Conservation (phyloP, 2,797 vertebrate genomes). For the Sebastes minor region DNA sequence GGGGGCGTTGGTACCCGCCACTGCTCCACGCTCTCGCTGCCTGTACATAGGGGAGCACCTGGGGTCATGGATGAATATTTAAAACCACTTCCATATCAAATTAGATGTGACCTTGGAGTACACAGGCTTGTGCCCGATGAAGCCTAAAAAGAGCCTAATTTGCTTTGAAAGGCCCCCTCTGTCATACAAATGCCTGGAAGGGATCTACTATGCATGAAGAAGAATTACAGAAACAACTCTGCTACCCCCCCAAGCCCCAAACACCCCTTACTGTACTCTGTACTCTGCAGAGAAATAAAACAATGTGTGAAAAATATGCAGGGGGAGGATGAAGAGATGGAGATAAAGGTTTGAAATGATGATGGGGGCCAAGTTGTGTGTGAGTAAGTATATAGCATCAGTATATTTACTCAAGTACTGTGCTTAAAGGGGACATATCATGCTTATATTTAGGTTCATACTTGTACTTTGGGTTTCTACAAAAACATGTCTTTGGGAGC, state of each 20-base stretch:
- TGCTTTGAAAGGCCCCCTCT: conserved; percentile 45
- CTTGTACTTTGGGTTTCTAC: too few species aligned
- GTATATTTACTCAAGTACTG: not conserved
- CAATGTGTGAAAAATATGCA: not conserved
- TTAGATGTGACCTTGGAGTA: conserved; percentile 77
- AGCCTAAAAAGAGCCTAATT: conserved; percentile 66
- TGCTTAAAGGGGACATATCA: not conserved
- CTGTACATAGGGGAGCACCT: conserved; percentile 59
- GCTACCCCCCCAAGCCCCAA: not conserved
- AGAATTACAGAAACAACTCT: conserved; percentile 40
- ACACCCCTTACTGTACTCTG: not conserved
- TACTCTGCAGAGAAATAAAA: not conserved
- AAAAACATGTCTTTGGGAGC: too few species aligned
- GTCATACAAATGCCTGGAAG: conserved; percentile 54
- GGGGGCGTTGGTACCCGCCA: not conserved
- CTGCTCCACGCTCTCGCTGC: not conserved
- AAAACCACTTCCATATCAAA: conserved; percentile 72
- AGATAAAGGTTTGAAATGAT: not conserved
- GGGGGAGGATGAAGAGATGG: not conserved
- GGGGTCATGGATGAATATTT: conserved; percentile 81
- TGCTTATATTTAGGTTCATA: too few species aligned
- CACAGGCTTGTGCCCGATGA: conserved; percentile 49
- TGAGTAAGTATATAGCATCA: too few species aligned
- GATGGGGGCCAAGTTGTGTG: not conserved
- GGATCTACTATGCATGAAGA: conserved; percentile 18